Base-by-base conservation (phyloP, 2,888 invertebrate species). In the Brachypalpus laphriformis region DNA sequence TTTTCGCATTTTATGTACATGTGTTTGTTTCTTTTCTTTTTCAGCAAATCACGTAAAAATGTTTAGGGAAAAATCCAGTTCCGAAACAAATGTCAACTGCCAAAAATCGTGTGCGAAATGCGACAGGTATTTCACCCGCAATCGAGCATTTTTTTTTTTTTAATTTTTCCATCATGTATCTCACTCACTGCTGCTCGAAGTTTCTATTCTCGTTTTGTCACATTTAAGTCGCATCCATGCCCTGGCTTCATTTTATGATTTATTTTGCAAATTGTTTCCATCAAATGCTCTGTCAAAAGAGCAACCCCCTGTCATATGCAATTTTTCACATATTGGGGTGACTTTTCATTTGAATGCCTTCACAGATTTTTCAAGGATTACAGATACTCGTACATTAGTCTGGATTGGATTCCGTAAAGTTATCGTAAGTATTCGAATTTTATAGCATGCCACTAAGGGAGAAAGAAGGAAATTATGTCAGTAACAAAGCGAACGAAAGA, bases 11-110 rank as follows among this genome's bases (percentile, higher is more conserved):
- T 47, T 47, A 74, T 68, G 25, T 42, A 40, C 25, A 61, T 68
- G 47, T 65, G 45, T 56, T 34, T 80, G 31, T 49, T 51, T 78
- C 8, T 71, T 28, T 65, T 83, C 34, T 86, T 66, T 85, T 85
- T 51, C 81, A 85, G 85, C 85, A 42, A 71, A 22, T 71, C 54
- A 28, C 31, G 40, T 34, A 66, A 86, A 85, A 59, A 88, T 88
- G 88, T 87, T 88, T 87, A 87, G 87, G 82, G 86, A 75, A 75
- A 88, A 87, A 87, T 88, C 88, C 74, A 88, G 83, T 75, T 88
- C 88, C 22, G 88, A 88, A 85, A 83, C 88, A 68, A 87, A 87
- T 81, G 87, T 88, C 76, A 86, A 86, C 82, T 87, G 87, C 68
- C 87, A 81, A 70, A 86, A 87, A 80, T 85, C 86, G 77, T 82